A percentile compares a stretch with the other conserved stretches of the same genome.
Conservation (phyloP, 2,888 invertebrate species). For the Drosophila histrio region DNA sequence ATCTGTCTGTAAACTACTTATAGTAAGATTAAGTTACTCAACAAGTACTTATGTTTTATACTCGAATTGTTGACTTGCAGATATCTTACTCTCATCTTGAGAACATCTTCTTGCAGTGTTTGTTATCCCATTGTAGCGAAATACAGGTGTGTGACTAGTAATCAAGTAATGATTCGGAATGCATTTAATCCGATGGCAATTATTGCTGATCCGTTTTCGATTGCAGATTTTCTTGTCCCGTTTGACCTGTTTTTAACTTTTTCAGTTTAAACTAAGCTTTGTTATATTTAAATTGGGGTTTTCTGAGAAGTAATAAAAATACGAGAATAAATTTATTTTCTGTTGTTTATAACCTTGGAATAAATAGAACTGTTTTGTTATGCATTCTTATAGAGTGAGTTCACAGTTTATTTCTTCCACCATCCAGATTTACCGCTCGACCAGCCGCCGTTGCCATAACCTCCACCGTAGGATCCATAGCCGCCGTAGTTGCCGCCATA, state of each 20-base stretch:
- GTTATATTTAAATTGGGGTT: not conserved
- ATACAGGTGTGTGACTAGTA: too few relatives aligned
- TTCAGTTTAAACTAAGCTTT: not conserved
- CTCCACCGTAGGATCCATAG: not conserved
- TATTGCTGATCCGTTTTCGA: not conserved
- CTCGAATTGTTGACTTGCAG: too few relatives aligned
- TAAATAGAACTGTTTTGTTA: conserved; percentile 10
- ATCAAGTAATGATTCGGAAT: not conserved
- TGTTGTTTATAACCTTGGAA: conserved; percentile 22
- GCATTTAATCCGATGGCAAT: not conserved
- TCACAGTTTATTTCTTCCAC: conserved; percentile 67
- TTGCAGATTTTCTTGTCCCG: too few relatives aligned
- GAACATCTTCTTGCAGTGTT: too few relatives aligned
- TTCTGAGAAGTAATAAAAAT: conserved; percentile 30
- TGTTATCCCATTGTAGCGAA: too few relatives aligned
- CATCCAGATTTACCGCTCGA: conserved; percentile 57
- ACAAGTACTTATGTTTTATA: too few relatives aligned
- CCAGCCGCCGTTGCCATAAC: conserved; percentile 18
- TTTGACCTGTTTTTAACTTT: not conserved
- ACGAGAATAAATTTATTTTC: conserved; percentile 13
- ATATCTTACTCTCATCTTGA: too few relatives aligned
- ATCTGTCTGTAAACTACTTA: too few relatives aligned
- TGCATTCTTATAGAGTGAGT: not conserved
- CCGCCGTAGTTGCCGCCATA: conserved; percentile 22
- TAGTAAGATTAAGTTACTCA: too few relatives aligned